These are phyloP conservation scores for Pituophis catenifer DNA, from an alignment of 2,113 vertebrate species.

Conservation along the genomic window DNA sequence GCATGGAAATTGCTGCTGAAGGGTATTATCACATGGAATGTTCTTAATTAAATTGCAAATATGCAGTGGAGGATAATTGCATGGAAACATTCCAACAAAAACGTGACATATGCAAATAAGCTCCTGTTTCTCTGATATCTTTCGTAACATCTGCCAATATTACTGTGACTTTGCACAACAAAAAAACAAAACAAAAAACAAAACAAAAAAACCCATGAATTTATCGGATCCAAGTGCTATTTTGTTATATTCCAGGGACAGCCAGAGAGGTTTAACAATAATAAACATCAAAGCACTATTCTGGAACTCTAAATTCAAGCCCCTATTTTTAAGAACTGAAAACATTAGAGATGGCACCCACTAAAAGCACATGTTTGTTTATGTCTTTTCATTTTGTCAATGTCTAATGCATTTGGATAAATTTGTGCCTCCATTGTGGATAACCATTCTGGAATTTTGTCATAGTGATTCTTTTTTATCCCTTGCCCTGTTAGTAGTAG, in stretches of 20 bases:
- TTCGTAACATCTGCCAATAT: neutral
- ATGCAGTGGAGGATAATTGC: neutral
- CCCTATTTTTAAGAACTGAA: neutral
- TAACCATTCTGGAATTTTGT: too few relatives aligned
- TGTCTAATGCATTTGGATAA: too few relatives aligned
- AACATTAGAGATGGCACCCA: neutral
- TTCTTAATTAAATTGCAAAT: neutral
- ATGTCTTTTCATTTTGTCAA: too few relatives aligned
- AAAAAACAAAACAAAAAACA: neutral
- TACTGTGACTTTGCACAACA: too few relatives aligned
- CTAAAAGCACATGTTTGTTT: neutral
- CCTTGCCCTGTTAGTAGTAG: too few relatives aligned
- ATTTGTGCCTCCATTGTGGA: too few relatives aligned
- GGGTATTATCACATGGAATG: too few relatives aligned
- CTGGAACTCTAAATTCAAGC: neutral
- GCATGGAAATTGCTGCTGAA: neutral
- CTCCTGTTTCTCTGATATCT: neutral
- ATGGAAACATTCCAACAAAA: neutral
- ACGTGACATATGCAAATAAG: neutral
- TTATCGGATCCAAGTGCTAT: neutral
- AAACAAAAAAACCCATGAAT: neutral
- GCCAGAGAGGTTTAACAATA: neutral
- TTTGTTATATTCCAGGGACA: neutral
- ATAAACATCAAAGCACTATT: neutral
- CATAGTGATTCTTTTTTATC: too few relatives aligned